phyloP scores from a whole-genome alignment of 1,140 invertebrate genomes.

The Papilio polyxenes region DNA sequence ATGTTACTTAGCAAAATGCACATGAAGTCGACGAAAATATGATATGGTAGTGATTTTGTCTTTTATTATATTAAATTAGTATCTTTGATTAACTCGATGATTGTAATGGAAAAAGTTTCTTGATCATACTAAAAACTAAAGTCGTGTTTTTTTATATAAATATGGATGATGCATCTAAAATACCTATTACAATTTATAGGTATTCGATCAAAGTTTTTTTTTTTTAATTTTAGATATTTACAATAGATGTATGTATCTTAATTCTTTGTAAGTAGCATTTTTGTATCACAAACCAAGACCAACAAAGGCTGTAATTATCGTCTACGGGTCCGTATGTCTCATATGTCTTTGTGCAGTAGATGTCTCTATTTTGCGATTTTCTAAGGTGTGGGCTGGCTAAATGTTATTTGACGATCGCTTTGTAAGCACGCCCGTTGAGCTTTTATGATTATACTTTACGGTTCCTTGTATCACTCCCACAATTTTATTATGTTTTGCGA shows the following conservation, averaged over 20 bases:
- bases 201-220: slow-evolving; percentile 35
- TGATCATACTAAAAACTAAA: too few relatives aligned
- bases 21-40: background rate
- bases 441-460: slow-evolving; percentile 65
- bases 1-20: background rate
- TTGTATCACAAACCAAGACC: slow-evolving; percentile 56
- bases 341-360: slow-evolving; percentile 65
- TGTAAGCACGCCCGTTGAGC: slow-evolving; percentile 71
- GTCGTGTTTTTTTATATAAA: too few relatives aligned
- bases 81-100: too few relatives aligned
- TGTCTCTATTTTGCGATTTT: slow-evolving; percentile 80
- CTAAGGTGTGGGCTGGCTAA: slow-evolving; percentile 79
- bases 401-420: slow-evolving; percentile 79
- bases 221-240: slow-evolving; percentile 38
- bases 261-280: slow-evolving; percentile 56
- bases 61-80: background rate
- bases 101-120: too few relatives aligned
- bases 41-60: background rate
- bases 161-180: background rate
- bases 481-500: slow-evolving; percentile 74
- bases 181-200: background rate
- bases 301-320: slow-evolving; percentile 78
- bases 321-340: slow-evolving; percentile 70
- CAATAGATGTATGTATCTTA: slow-evolving; percentile 18
- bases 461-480: slow-evolving; percentile 76